Evolutionary conservation across 1,140 invertebrate species (phyloP).

Genomic region (Drosophila ficusphila): DNA sequence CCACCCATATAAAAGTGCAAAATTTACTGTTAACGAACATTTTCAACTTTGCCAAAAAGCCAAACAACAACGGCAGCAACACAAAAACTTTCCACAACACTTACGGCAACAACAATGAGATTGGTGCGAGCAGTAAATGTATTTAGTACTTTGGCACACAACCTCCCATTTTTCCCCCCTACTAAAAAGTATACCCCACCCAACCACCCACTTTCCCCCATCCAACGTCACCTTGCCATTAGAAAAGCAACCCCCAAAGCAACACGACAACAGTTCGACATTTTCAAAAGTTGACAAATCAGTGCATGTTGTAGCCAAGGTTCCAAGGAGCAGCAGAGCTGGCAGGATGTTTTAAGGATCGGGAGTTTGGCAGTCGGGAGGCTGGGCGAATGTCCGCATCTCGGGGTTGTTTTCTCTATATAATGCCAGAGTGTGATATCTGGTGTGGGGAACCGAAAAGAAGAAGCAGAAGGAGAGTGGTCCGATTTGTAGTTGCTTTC

Average conservation of each 20-base stretch:
- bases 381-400: conserved; percentile 17
- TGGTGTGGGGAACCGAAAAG: background rate
- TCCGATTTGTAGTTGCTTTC: conserved; percentile 78
- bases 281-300: conserved; percentile 81
- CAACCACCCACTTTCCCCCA: conserved; percentile 8
- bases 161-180: background rate
- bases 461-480: conserved; percentile 5
- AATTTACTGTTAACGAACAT: conserved; percentile 80
- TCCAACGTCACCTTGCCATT: conserved; percentile 75
- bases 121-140: conserved; percentile 59
- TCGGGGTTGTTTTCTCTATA: conserved; percentile 44
- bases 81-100: conserved; percentile 81
- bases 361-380: conserved; percentile 11
- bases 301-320: conserved; percentile 61
- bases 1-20: conserved; percentile 59
- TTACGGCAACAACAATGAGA: conserved; percentile 72
- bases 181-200: background rate
- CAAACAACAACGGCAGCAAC: conserved; percentile 80
- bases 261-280: conserved; percentile 75
- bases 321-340: conserved; percentile 32
- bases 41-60: conserved; percentile 82
- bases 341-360: conserved; percentile 20
- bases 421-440: conserved; percentile 8
- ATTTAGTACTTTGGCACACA: conserved; percentile 68
- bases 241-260: conserved; percentile 55